Evolutionary conservation across 2,797 vertebrate genomes (phyloP).

Genomic region (Kryptopterus vitreolus): DNA sequence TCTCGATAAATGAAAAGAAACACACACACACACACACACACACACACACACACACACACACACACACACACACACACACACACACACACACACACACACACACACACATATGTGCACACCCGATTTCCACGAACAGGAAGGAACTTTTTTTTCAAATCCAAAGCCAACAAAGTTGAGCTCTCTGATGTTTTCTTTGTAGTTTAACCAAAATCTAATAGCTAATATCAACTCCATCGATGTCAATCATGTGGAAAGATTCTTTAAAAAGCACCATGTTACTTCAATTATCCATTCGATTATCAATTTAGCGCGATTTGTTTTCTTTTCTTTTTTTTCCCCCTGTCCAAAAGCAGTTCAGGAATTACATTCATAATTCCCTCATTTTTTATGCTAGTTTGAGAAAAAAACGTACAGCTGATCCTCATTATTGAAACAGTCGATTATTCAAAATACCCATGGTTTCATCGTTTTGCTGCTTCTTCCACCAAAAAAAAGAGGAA

Average conservation of each 20-base stretch:
- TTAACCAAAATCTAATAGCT: constrained; percentile 66
- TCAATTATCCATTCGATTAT: constrained; percentile 50
- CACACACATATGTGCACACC: constrained; percentile 48
- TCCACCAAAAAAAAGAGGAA: neutral
- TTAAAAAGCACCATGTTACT: constrained; percentile 28
- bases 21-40: neutral
- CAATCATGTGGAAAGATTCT: constrained; percentile 67
- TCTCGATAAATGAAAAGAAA: constrained; percentile 55
- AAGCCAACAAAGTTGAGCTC: constrained; percentile 70
- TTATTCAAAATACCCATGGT: neutral
- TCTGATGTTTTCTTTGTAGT: constrained; percentile 68
- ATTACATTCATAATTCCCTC: constrained; percentile 9
- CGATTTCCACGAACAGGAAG: constrained; percentile 74
- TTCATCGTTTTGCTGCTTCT: neutral
- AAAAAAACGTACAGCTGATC: constrained; percentile 21
- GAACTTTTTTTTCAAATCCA: constrained; percentile 67
- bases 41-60: constrained; percentile 49
- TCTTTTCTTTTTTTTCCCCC: constrained; percentile 34
- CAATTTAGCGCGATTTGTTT: constrained; percentile 46
- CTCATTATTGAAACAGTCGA: neutral
- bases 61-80: neutral
- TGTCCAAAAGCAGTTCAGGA: constrained; percentile 6
- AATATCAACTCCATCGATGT: constrained; percentile 66
- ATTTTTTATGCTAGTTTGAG: constrained; percentile 14
- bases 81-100: constrained; percentile 2